phyloP scores from a whole-genome alignment of 92 coral and sea anemone genomes.

The Actinernus sp. region DNA sequence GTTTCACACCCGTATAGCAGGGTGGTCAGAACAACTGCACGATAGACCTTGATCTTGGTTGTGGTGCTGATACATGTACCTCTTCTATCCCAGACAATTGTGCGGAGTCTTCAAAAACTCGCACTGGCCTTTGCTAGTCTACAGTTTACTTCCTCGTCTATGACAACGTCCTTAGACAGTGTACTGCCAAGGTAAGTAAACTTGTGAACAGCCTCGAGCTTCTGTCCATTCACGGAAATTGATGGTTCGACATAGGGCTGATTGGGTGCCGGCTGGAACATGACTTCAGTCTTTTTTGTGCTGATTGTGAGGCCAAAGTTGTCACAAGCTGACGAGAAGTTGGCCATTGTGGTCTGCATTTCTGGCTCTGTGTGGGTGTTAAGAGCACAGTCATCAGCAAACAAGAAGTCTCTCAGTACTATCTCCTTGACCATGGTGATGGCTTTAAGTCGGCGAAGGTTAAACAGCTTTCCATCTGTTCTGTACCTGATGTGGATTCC shows the following conservation, averaged over 20 bases:
- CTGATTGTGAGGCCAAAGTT: not conserved
- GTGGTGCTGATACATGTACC: constrained; percentile 1
- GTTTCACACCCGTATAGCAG: constrained; percentile 39
- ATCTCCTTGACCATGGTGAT: too few relatives aligned
- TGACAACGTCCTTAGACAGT: constrained; percentile 18
- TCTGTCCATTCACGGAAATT: not conserved
- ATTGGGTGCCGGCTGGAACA: not conserved
- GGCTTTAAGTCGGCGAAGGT: too few relatives aligned
- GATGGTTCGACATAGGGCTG: not conserved
- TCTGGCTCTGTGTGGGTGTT: too few relatives aligned
- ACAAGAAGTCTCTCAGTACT: too few relatives aligned
- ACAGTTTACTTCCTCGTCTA: constrained; percentile 32
- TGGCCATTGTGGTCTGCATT: too few relatives aligned
- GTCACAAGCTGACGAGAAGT: too few relatives aligned
- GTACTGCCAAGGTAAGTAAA: constrained; percentile 61
- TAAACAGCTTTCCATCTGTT: too few relatives aligned
- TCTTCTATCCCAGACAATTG: constrained; percentile 25
- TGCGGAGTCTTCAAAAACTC: constrained; percentile 25
- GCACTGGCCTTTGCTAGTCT: constrained; percentile 40
- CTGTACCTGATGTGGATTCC: too few relatives aligned
- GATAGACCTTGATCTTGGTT: constrained; percentile 34
- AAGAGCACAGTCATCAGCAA: too few relatives aligned
- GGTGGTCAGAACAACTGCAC: constrained; percentile 27
- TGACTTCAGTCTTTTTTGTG: not conserved
- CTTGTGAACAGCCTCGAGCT: constrained; percentile 15